Evolutionary conservation across 2,113 vertebrate genomes (phyloP).

Genomic region (Sclerurus mexicanus): DNA sequence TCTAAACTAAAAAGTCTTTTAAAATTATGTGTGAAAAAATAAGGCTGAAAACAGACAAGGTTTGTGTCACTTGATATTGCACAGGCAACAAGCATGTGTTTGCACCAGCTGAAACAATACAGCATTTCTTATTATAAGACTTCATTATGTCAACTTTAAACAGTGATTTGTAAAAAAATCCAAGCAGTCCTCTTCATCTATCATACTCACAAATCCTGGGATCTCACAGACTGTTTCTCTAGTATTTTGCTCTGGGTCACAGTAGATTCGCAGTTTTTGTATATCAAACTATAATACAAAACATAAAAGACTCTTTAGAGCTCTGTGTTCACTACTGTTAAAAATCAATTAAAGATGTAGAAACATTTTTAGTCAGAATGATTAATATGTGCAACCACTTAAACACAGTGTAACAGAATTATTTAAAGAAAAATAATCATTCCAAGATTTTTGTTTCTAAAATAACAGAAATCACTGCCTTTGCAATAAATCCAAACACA

Average conservation of each 20-base stretch:
- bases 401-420: neutral
- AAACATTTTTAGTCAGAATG: neutral
- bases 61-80: neutral
- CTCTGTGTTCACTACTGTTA: neutral
- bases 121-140: neutral
- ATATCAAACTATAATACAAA: conserved; percentile 87
- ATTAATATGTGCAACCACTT: neutral
- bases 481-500: neutral
- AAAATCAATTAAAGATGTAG: neutral
- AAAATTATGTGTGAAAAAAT: neutral
- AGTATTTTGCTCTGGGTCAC: conserved; percentile 93
- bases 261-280: conserved; percentile 96
- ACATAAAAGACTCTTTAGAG: neutral
- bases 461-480: neutral
- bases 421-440: neutral
- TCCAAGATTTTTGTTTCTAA: neutral
- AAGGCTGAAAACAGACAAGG: neutral
- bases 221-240: conserved; percentile 95
- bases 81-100: neutral
- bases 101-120: neutral
- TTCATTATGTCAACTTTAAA: neutral
- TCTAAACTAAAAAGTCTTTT: neutral
- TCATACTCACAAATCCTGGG: conserved; percentile 90
- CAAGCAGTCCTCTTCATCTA: neutral
- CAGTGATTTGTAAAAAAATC: neutral